phyloP scores from a whole-genome alignment of 2,113 vertebrate species.

The Athene noctua region DNA sequence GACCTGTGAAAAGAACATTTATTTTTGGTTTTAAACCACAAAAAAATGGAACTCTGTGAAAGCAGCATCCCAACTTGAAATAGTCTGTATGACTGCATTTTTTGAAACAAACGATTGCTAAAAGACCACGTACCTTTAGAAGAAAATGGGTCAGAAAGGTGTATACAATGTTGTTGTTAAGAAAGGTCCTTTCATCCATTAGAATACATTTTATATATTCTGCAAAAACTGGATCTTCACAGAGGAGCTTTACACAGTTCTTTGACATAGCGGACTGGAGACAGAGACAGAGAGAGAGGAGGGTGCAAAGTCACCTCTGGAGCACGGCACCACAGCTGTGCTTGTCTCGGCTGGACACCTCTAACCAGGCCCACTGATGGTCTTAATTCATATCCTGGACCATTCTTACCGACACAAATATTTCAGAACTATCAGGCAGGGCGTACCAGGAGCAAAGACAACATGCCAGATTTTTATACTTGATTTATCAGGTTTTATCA shows the following conservation, averaged over 20 bases:
- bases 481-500: background rate
- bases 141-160: conserved; percentile 96
- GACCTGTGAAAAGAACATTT: conserved; percentile 69
- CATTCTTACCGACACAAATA: background rate
- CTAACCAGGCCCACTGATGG: background rate
- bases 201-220: conserved; percentile 98
- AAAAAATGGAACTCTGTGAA: background rate
- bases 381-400: background rate
- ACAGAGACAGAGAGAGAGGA: background rate
- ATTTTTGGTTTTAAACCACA: background rate
- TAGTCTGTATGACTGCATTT: background rate
- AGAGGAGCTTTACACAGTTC: conserved; percentile 95
- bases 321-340: accelerated
- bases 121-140: conserved; percentile 81
- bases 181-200: conserved; percentile 95
- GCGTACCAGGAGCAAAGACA: background rate
- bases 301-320: background rate
- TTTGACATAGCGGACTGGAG: conserved; percentile 89
- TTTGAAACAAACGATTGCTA: background rate
- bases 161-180: conserved; percentile 93
- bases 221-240: conserved; percentile 95
- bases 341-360: background rate
- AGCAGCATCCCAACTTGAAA: background rate
- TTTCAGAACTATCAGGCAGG: background rate
- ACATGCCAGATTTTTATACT: too few relatives aligned